phyloP scores from a whole-genome alignment of 2,113 vertebrate genomes.

The Scopus umbretta region DNA sequence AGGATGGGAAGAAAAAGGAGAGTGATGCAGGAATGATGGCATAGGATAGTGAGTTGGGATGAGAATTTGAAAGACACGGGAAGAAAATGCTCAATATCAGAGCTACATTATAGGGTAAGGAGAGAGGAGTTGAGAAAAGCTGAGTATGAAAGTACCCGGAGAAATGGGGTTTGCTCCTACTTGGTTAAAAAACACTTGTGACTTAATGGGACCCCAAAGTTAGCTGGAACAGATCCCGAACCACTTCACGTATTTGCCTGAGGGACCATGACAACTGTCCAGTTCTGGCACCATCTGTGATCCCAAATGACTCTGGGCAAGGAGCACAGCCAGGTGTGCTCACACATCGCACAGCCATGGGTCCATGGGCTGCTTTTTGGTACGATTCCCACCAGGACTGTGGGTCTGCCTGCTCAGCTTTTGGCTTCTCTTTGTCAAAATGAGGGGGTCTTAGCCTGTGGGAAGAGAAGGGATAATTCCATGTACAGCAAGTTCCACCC shows the following conservation, averaged over 20 bases:
- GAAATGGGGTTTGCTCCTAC: background rate
- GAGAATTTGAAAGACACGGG: background rate
- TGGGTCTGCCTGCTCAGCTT: background rate
- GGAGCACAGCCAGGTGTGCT: background rate
- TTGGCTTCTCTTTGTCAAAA: background rate
- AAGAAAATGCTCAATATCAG: background rate
- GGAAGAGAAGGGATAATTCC: background rate
- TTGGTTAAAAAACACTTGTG: background rate
- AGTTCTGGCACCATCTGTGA: background rate
- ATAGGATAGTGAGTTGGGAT: background rate
- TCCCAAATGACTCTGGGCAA: background rate
- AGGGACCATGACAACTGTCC: background rate
- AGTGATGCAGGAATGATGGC: background rate
- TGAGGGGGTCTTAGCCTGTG: background rate
- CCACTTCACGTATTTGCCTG: background rate
- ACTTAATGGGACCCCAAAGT: background rate
- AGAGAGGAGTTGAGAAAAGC: background rate
- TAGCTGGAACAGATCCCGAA: background rate
- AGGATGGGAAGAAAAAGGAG: background rate
- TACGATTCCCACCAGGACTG: background rate
- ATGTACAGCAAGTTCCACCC: background rate
- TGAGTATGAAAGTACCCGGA: background rate
- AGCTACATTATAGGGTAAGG: accelerated
- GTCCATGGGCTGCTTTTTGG: background rate
- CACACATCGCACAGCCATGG: accelerated